These are phyloP conservation scores for Trilocha varians DNA, from an alignment of 2,888 invertebrate species.

Conservation along the genomic window DNA sequence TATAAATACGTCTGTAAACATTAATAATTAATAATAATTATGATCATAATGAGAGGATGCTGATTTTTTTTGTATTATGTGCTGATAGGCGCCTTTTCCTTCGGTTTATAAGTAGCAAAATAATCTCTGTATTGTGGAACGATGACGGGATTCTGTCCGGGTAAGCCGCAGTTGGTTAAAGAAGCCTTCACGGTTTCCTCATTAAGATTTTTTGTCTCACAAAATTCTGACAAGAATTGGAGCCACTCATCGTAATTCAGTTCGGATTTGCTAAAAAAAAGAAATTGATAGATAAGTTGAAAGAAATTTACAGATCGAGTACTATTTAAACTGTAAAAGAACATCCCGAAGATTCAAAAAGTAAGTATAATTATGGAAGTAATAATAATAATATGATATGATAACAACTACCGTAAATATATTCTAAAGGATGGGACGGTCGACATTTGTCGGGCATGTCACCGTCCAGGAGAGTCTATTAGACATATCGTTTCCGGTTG, in stretches of 20 bases:
- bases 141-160: conserved; percentile 33
- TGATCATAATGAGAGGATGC: no score
- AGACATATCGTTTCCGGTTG: no score
- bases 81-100: conserved; percentile 22
- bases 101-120: conserved; percentile 41
- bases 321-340: no score
- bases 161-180: conserved; percentile 47
- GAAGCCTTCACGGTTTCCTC: conserved; percentile 25
- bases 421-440: no score
- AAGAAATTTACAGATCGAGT: no score
- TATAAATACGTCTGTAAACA: not conserved
- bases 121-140: conserved; percentile 44
- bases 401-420: no score
- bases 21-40: no score
- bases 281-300: not conserved
- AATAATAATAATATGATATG: no score
- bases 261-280: conserved; percentile 46
- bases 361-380: no score
- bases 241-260: conserved; percentile 43
- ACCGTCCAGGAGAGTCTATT: no score
- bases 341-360: no score
- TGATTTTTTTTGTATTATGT: not conserved
- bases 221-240: conserved; percentile 34
- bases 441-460: no score
- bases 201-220: conserved; percentile 27